Evolutionary conservation across 1,140 invertebrate species (phyloP), one percentile per base, ranked within the genome.

Genomic region (Campodea augens): DNA sequence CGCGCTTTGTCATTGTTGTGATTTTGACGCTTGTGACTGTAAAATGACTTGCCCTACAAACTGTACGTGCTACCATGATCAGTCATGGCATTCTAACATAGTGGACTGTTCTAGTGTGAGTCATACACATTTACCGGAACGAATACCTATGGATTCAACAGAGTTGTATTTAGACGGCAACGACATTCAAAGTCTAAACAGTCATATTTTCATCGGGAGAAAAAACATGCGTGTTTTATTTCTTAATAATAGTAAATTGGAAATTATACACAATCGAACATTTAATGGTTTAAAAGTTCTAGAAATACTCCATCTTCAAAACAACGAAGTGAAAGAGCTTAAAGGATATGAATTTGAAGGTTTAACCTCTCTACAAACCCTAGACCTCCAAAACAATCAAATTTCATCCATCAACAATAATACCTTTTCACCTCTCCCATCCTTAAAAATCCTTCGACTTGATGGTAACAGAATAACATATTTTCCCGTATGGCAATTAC

Each of bases 31-130:
- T 20, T 92, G 88, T 60, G 80, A 92, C 58, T 92, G 87, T 66
- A 84, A 91, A 68, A 90, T 92, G 86, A 89, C 81, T 19, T 92
- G 88, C 56, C 88, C 88, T 19, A 74, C 73, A 39, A 83, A 88
- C 55, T 92, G 88, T 60, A 81, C 81, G 24, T 92, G 88, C 62
- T 91, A 87, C 64, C 83, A 91, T 56, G 86, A 91, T 60, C 81
- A 87, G 57, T 82, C 81, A 13, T 91, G 86, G 84, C 79, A 79
- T 24, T 82, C 84, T 7, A 92, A 92, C 60, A 80, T 91, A 24
- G 86, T 92, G 3, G 86, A 90, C 60, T 92, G 88, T 56, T 81
- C 81, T 5, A 70, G 65, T 38, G 72, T 77, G 23, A 76, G 75
- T 41, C 82, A 88, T 60, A 67, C 72, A 1, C 71, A 72, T 48